Percentiles rank a stretch among this genome's conserved stretches.
These are phyloP conservation scores for Taenaris catops DNA, from an alignment of 2,888 invertebrate genomes.

Conservation along the genomic window DNA sequence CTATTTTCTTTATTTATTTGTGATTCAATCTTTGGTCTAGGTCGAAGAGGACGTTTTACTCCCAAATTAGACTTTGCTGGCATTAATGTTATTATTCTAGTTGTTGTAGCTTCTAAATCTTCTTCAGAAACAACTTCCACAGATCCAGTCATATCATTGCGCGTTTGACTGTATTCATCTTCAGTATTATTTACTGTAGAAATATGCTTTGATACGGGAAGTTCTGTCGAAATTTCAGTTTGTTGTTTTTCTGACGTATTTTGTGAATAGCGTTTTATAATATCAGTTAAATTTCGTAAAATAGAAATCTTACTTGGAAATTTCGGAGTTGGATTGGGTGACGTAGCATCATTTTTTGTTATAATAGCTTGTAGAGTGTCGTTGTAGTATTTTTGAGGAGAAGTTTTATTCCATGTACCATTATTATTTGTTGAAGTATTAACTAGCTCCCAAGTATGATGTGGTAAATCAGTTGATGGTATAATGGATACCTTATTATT, in stretches of 20 bases:
- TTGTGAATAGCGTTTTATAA: conserved; percentile 82
- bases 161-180: conserved; percentile 42
- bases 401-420: conserved; percentile 50
- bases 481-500: conserved; percentile 72
- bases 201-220: conserved; percentile 27
- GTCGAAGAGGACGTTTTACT: conserved; percentile 84
- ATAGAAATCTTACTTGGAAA: conserved; percentile 63
- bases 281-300: conserved; percentile 81
- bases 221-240: conserved; percentile 24
- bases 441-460: conserved; percentile 80
- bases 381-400: conserved; percentile 79
- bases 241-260: conserved; percentile 58
- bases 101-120: conserved; percentile 57
- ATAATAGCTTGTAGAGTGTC: conserved; percentile 83
- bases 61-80: conserved; percentile 91
- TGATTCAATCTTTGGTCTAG: conserved; percentile 74
- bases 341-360: conserved; percentile 73
- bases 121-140: conserved; percentile 70
- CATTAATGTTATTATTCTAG: conserved; percentile 80
- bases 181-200: conserved; percentile 30
- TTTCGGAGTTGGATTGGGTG: conserved; percentile 63
- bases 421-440: conserved; percentile 72
- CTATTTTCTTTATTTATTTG: conserved; percentile 48
- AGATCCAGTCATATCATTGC: conserved; percentile 56
- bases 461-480: conserved; percentile 56